phyloP scores from a whole-genome alignment of 1,140 invertebrate genomes.

The Macrotrachela quadricornifera region DNA sequence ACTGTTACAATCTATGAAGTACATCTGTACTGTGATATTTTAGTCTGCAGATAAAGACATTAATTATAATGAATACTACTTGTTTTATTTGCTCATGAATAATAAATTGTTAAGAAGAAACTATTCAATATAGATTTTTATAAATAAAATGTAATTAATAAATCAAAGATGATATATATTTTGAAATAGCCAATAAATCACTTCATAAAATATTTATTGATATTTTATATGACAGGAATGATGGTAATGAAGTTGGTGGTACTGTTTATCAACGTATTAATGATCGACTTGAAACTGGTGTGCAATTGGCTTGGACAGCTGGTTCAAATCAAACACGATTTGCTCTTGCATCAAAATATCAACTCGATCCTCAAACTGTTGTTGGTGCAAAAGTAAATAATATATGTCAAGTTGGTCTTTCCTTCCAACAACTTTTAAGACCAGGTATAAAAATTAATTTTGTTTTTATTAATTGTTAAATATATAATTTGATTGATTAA shows the following conservation, averaged over 20 bases:
- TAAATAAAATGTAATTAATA: no score
- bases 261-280: conserved; percentile 80
- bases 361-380: conserved; percentile 55
- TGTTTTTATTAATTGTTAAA: neutral
- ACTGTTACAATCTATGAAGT: no score
- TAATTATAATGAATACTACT: no score
- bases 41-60: no score
- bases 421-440: conserved; percentile 72
- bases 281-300: conserved; percentile 58
- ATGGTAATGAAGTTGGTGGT: conserved; percentile 71
- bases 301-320: conserved; percentile 68
- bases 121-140: no score
- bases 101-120: no score
- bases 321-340: conserved; percentile 49
- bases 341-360: conserved; percentile 68
- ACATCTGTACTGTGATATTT: no score
- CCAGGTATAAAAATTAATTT: conserved; percentile 39
- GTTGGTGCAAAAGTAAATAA: conserved; percentile 84
- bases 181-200: no score
- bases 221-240: conserved; percentile 37
- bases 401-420: conserved; percentile 69
- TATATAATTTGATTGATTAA: conserved; percentile 31
- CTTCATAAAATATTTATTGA: no score
- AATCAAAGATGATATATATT: no score
- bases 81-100: no score